A percentile compares a stretch with the other conserved stretches of the same genome.
Conservation (phyloP, 2,797 vertebrate species). For the Parauchenoglanis punctatus region DNA sequence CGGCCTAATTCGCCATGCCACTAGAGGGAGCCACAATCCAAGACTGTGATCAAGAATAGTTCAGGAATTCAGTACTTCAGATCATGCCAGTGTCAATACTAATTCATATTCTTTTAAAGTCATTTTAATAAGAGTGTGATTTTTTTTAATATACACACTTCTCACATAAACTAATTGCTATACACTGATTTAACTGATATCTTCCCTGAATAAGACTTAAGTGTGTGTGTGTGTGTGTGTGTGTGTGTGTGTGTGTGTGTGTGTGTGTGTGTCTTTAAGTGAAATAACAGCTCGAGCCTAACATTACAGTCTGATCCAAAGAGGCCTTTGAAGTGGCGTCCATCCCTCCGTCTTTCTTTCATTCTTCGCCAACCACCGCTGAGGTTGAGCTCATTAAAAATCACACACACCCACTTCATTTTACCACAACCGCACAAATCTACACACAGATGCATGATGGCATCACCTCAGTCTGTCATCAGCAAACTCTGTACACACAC, state of each 20-base stretch:
- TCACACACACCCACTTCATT: constrained; percentile 43
- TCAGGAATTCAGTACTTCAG: background rate
- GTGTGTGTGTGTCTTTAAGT: constrained; percentile 56
- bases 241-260: background rate
- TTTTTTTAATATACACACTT: background rate
- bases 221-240: background rate
- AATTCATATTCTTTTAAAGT: background rate
- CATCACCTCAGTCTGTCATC: constrained; percentile 39
- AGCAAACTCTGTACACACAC: background rate
- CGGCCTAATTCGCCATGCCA: background rate
- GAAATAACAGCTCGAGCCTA: constrained; percentile 67
- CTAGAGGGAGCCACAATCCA: constrained; percentile 40
- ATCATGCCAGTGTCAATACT: background rate
- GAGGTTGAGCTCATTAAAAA: constrained; percentile 61
- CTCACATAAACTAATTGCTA: background rate
- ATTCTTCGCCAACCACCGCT: constrained; percentile 25
- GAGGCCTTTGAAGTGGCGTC: constrained; percentile 77
- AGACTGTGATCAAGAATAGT: background rate
- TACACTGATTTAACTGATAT: background rate
- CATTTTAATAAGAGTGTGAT: background rate
- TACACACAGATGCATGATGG: constrained; percentile 40
- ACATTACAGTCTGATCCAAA: constrained; percentile 57
- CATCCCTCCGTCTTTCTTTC: constrained; percentile 68
- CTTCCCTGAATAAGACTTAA: background rate
- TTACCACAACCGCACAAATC: constrained; percentile 46